Base-by-base conservation (phyloP, 2,888 invertebrate species). In the Branchinecta sandiegonensis region DNA sequence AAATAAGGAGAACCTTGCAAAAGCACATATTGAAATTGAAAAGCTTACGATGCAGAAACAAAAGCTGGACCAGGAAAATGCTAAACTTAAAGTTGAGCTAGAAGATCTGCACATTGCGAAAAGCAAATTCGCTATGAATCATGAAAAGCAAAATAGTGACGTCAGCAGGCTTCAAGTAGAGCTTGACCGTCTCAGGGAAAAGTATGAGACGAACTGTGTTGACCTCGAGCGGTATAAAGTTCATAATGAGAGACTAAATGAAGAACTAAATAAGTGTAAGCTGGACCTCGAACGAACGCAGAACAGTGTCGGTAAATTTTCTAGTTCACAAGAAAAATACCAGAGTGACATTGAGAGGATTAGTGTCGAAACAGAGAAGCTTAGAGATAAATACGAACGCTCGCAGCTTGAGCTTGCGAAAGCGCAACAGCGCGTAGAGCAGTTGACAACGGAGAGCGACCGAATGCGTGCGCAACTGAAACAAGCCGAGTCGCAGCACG, bases 361-460 rank as follows among this genome's bases (percentile, higher is more conserved):
- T 73, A 86, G 89, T 75, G 90, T 92, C 76, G 92, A 92, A 79
- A 85, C 90, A 74, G 92, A 92, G 76, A 92, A 92, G 80, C 85
- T 90, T 71, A 83, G 89, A 73, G 92, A 92, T 75, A 83, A 90
- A 71, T 86, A 90, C 77, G 92, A 92, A 76, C 71, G 72, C 47
- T 71, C 72, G 9, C 73, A 73, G 65, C 67, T 65, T 5, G 72
- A 72, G 23, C 66, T 71, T 12, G 66, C 65, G 4, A 90, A 90
- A 79, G 79, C 90, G n/a, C 86, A 87, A 74, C 77, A 84, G 69
- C 84, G 85, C 72, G 82, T 84, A 68, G 87, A 87, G 69, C 85
- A 85, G 74, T 46, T 69, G 10, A 72, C 72, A 46, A 56, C 66
- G 9, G 71, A 71, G 17, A 69, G 68, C 9, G 65, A 67, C 65